Evolutionary conservation across 2,888 invertebrate species (phyloP), one percentile per base, ranked within the genome.

Genomic region (Sphinx pinastri): DNA sequence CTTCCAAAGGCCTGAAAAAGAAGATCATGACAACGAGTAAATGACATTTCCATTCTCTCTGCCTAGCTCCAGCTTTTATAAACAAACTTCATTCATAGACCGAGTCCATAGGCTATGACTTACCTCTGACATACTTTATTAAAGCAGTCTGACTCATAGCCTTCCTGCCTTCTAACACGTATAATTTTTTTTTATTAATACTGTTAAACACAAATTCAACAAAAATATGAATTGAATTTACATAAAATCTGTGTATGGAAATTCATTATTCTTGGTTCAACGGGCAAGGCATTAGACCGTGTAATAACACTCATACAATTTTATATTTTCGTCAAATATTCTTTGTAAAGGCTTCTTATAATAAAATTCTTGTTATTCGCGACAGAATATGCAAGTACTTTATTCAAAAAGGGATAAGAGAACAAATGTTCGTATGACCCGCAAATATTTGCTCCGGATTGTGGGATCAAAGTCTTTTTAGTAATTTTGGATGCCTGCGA

Each of bases 231-330:
- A 63, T 16, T 49, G 47, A 47, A 47, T 63, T 63, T 47, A 63
- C 10, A 16, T 38, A 47, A 63, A 63, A 16, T 16, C 19, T 19
- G 16, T 16, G 19, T 47, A 47, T 63, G 47, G 12, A 63, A 47
- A 47, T 47, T 47, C 59, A 59, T 63, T n/a, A 45, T 60, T 10
- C 16, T 19, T 16, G 16, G 16, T 63, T 16, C 11, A 63, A 63
- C 47, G 16, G 12, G 16, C 47, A 63, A 63, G 47, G 60, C 60
- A 63, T 63, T 63, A 63, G 19, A 47, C 60, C 60, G 60, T 16
- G 12, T 47, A 63, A 16, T 49, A 45, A 16, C 16, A 63, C 47
- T 47, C 60, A 47, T 8, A 47, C 47, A 47, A 63, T 47, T 47
- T 63, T 38, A 60, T n/a, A 45, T 57, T 60, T 57, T 45, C 10